Percentiles rank a stretch among this genome's conserved stretches.
phyloP scores from a whole-genome alignment of 2,888 invertebrate species.

The Polymixis flavicincta region DNA sequence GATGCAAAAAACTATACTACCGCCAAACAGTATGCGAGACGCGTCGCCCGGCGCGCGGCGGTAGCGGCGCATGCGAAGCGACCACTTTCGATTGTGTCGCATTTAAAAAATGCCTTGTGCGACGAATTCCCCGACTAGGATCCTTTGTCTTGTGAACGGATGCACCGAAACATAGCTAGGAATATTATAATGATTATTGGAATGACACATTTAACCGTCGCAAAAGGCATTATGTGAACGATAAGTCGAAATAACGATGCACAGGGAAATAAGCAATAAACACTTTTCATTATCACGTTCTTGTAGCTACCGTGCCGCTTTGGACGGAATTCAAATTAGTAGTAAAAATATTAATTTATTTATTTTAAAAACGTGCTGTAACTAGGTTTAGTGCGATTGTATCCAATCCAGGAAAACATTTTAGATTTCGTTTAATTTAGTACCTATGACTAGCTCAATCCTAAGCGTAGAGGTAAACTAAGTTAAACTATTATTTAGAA shows the following conservation, averaged over 20 bases:
- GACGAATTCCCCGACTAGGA: constrained; percentile 69
- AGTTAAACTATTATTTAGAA: constrained; percentile 37
- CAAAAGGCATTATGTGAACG: constrained; percentile 40
- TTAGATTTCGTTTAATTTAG: not conserved
- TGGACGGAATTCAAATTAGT: constrained; percentile 16
- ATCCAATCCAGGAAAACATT: constrained; percentile 7
- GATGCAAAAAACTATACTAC: constrained; percentile 83
- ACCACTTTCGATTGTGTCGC: constrained; percentile 87
- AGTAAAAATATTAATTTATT: constrained; percentile 2
- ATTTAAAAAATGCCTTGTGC: constrained; percentile 74
- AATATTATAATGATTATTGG: constrained; percentile 65
- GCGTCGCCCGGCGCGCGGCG: constrained; percentile 73
- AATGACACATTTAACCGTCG: constrained; percentile 49
- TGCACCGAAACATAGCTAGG: constrained; percentile 68
- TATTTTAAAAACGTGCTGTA: constrained; percentile 7
- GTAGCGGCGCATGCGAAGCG: constrained; percentile 81
- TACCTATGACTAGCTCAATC: constrained; percentile 6
- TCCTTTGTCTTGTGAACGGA: constrained; percentile 75
- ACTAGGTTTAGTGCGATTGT: not conserved
- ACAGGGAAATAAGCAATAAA: constrained; percentile 58
- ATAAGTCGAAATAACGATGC: constrained; percentile 55
- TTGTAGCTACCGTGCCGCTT: constrained; percentile 17
- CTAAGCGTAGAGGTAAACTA: constrained; percentile 22
- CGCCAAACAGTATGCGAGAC: constrained; percentile 75
- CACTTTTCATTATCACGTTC: constrained; percentile 54